Percentiles rank a stretch among this genome's conserved stretches.
Conservation (phyloP, 2,113 vertebrate genomes). For the Peromyscus leucopus region DNA sequence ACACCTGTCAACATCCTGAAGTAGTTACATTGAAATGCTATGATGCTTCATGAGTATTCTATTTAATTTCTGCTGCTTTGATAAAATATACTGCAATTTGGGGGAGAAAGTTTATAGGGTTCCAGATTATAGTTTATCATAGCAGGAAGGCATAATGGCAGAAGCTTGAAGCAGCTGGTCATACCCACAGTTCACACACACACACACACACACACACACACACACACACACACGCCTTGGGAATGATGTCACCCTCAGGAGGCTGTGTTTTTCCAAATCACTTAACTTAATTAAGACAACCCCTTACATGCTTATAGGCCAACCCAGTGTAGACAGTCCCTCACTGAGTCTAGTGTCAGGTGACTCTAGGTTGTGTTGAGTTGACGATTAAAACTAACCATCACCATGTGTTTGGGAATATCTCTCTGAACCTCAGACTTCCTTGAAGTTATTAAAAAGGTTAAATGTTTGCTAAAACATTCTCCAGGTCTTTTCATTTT, state of each 20-base stretch:
- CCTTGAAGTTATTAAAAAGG: background rate
- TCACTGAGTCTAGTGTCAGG: background rate
- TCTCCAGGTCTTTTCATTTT: background rate
- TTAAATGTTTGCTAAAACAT: background rate
- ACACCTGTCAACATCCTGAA: background rate
- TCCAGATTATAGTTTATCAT: background rate
- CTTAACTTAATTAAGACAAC: background rate
- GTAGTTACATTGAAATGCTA: background rate
- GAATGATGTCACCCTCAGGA: background rate
- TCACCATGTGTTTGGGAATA: background rate
- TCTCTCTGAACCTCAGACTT: slow-evolving; percentile 20
- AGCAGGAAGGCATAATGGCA: background rate
- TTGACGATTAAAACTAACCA: background rate
- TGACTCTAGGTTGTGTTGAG: background rate
- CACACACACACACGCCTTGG: background rate
- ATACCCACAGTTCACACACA: background rate
- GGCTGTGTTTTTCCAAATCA: background rate
- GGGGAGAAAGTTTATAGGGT: background rate
- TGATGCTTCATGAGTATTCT: background rate
- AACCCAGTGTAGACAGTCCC: background rate
- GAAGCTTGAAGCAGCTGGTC: background rate
- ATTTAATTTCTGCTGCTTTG: background rate
- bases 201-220: background rate
- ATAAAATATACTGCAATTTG: background rate
- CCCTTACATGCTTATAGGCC: too few relatives aligned